These are phyloP conservation scores for Stegodyphus dumicola DNA, from an alignment of 1,140 invertebrate species.

Conservation along the genomic window DNA sequence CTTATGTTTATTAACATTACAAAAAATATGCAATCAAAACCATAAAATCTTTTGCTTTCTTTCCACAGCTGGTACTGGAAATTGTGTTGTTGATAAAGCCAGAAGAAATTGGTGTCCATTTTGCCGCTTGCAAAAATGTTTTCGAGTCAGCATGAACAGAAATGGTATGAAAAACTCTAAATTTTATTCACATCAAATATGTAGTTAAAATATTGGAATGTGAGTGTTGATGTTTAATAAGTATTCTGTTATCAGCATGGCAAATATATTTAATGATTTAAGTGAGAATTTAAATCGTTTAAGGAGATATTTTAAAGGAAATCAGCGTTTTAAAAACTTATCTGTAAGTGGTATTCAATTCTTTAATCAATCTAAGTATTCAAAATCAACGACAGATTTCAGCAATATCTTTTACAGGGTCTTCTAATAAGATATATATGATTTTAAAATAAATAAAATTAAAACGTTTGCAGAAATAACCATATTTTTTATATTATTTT, in stretches of 20 bases:
- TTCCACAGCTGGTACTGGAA: constrained; percentile 76
- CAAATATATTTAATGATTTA: constrained; percentile 17
- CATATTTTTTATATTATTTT: too few relatives aligned
- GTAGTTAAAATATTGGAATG: too few relatives aligned
- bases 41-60: not conserved
- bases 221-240: too few relatives aligned
- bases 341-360: too few relatives aligned
- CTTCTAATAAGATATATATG: too few relatives aligned
- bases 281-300: not conserved
- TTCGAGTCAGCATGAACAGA: constrained; percentile 82
- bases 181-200: not conserved
- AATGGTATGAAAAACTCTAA: constrained; percentile 72
- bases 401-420: too few relatives aligned
- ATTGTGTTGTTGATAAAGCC: constrained; percentile 83
- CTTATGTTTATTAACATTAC: too few relatives aligned
- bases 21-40: too few relatives aligned
- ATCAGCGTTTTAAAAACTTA: constrained; percentile 30
- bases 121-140: constrained; percentile 83
- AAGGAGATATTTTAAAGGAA: constrained; percentile 8
- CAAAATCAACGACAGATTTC: too few relatives aligned
- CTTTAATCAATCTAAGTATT: too few relatives aligned
- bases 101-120: constrained; percentile 89
- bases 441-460: too few relatives aligned
- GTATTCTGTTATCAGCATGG: not conserved
- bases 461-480: too few relatives aligned